Evolutionary conservation across 2,113 vertebrate genomes (phyloP).

Genomic region (Romanogobio albipinnatus): DNA sequence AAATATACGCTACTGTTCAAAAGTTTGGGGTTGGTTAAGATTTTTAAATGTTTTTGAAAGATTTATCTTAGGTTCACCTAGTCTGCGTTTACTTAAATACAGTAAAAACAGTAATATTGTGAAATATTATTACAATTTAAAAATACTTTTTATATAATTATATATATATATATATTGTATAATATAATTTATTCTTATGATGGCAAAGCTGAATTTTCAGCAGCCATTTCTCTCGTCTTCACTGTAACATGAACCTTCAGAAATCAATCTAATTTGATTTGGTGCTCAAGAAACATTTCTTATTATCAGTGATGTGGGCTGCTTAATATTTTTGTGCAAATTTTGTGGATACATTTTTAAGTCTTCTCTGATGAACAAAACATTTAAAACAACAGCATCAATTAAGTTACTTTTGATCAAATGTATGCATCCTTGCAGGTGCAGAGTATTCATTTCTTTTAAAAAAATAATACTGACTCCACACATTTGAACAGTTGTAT

Average conservation of each 20-base stretch:
- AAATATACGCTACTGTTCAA: neutral
- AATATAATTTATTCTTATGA: neutral
- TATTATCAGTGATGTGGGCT: neutral
- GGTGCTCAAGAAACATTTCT: neutral
- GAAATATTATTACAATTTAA: neutral
- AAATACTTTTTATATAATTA: no score
- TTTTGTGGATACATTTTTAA: neutral
- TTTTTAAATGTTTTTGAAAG: no score
- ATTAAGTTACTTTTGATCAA: neutral
- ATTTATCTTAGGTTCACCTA: no score
- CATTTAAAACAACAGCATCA: neutral
- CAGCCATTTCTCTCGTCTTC: neutral
- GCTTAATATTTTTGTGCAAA: neutral
- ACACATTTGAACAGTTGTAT: neutral
- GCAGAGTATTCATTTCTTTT: neutral
- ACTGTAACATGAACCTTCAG: neutral
- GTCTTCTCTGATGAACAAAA: neutral
- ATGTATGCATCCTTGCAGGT: neutral
- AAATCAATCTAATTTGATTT: conserved; percentile 1
- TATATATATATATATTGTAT: neutral
- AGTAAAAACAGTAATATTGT: neutral
- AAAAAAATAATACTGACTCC: neutral
- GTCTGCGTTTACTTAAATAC: no score
- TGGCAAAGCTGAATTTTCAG: neutral
- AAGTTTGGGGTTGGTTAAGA: neutral